Evolutionary conservation across 2,113 vertebrate species (phyloP), one percentile per base, ranked within the genome.

Genomic region (Gallinago jamesoni): DNA sequence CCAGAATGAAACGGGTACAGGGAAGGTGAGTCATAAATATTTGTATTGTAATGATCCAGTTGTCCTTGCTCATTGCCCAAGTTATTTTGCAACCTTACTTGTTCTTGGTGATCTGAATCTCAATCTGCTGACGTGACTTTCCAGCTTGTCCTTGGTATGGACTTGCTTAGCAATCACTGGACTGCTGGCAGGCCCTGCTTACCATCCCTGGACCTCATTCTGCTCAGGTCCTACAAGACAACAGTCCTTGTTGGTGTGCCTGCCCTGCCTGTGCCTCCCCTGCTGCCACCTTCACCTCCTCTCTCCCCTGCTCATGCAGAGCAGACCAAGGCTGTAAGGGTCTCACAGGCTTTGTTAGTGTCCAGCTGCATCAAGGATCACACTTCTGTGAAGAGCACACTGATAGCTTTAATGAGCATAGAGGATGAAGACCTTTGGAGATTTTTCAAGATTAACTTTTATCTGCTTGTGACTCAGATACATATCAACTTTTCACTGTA

Each of bases 251-350:
- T 18, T 72, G 56, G 2, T 59, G 56, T 6, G 20, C 24, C 21
- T 48, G 37, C 23, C 31, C 20, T 56, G 23, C 14, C 27, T 56
- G 8, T 48, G 60, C 17, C 19, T 43, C 33, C 7, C 21, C 8
- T 50, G 33, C 9, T 72, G 62, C 27, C 47, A 30, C 28, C 6
- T 21, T 69, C 39, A 66, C 39, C 28, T 53, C 50, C 23, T 11
- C 23, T 15, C 6, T n/a, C 9, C 9, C 23, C 6, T 43, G 20
- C 7, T 39, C 0, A 0, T 20, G 20, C 39, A 59, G 39, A 56
- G 19, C 14, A 39, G 7, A 17, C 12, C 7, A 24, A 16, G 27
- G 15, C 39, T 35, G 1, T 6, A 15, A 37, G 9, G 9, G 7
- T 82, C n/a, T 74, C 53, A 35, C 6, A 41, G n/a, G 16, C 9